Evolutionary conservation across 1,140 invertebrate genomes (phyloP), one percentile per base, ranked within the genome.

Genomic region (Leptopilina clavipes): DNA sequence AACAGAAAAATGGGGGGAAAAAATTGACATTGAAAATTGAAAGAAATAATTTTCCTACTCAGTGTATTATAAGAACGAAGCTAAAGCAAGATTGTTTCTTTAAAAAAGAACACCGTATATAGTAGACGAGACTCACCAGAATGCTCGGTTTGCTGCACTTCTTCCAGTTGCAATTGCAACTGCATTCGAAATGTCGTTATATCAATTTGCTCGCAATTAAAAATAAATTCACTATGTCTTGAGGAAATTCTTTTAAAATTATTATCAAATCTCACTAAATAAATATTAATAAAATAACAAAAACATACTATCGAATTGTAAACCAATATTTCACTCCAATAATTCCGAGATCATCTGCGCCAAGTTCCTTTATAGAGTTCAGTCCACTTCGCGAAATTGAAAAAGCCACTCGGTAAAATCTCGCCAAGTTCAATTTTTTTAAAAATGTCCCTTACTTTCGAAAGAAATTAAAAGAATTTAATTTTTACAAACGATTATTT

Each of bases 121-220:
- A 65, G 59, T 31, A n/a, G 25, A 19, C 18, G 10, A 59, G 18
- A 65, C 59, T 65, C 59, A 65, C 59, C 59, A 31, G 59, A 65
- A 65, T 65, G 59, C 59, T 65, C 59, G 59, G 59, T 65, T 65
- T 65, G 59, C 59, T 65, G 59, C 59, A 65, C 59, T 11, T 65
- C 59, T 65, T 14, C 10, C 59, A 65, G 59, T 40, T 40, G 59
- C 59, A 65, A 19, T 40, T 40, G 59, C 59, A 11, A 65, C 25
- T 22, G 25, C 59, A 65, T 65, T n/a, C 59, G 59, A 65, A 65
- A 65, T 65, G 11, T 65, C 37, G 19, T 65, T 65, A n/a, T n/a
- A 22, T 25, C 19, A 65, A 65, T 65, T 22, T 65, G 19, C 6
- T 8, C 37, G 2, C 37, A 40, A 40, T 40, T 40, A 8, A 40